Evolutionary conservation across 2,797 vertebrate genomes (phyloP).

Genomic region (Pangasius sanitwongsei): DNA sequence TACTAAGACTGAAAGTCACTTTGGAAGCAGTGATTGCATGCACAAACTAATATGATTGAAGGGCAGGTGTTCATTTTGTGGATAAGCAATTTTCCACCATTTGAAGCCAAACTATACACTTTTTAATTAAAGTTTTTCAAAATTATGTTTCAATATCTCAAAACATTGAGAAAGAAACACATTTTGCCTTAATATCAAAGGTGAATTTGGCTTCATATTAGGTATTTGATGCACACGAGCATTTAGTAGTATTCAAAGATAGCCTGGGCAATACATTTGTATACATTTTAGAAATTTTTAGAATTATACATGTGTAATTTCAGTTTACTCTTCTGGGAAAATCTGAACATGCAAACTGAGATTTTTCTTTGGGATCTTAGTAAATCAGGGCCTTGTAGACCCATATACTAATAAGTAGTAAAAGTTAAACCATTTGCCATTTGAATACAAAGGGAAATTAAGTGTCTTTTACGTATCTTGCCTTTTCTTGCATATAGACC

Average conservation of each 20-base stretch:
- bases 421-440: neutral
- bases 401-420: neutral
- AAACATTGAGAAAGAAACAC: neutral
- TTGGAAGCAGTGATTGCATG: neutral
- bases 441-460: neutral
- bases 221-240: neutral
- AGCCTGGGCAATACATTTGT: neutral
- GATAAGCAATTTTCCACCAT: neutral
- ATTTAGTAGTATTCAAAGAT: neutral
- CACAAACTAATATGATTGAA: neutral
- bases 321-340: neutral
- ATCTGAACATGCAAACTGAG: neutral
- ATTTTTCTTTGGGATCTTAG: neutral
- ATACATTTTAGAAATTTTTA: neutral
- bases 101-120: neutral
- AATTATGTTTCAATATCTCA: neutral
- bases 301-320: neutral
- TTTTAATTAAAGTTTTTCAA: neutral
- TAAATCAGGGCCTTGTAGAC: neutral
- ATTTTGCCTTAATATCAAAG: neutral
- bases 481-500: conserved; percentile 19
- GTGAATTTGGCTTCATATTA: neutral
- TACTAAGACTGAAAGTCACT: neutral
- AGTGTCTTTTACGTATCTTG: conserved; percentile 15
- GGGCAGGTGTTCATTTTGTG: neutral